Percentiles rank a stretch among this genome's conserved stretches.
These are phyloP conservation scores for Aurelia coerulea DNA, from an alignment of 30 jellyfish, hydroid and myxozoan genomes.

Conservation along the genomic window DNA sequence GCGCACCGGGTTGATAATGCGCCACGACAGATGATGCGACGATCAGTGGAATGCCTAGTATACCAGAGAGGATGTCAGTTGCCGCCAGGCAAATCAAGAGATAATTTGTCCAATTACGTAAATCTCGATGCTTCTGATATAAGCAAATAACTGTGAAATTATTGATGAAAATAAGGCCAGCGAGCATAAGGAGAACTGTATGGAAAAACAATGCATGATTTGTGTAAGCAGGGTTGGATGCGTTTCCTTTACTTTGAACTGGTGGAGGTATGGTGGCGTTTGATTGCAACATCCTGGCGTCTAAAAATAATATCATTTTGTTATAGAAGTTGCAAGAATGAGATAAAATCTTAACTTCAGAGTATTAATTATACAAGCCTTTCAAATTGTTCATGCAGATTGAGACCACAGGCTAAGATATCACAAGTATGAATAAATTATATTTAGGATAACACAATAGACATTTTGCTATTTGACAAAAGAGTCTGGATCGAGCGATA, in stretches of 20 bases:
- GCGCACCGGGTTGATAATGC: not conserved
- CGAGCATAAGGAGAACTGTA: conserved; percentile 18
- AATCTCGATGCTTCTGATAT: conserved; percentile 19
- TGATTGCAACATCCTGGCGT: not conserved
- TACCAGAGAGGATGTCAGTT: conserved; percentile 55
- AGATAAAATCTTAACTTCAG: not conserved
- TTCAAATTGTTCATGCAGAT: not conserved
- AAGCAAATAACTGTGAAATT: conserved; percentile 22
- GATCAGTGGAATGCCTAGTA: conserved; percentile 41
- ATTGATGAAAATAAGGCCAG: conserved; percentile 33
- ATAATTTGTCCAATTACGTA: conserved; percentile 38
- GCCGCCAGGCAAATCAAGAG: conserved; percentile 48
- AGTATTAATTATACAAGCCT: not conserved
- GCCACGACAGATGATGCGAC: conserved; percentile 38
- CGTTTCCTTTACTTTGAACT: not conserved
- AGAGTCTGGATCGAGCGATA: no score
- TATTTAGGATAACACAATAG: no score
- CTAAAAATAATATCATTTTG: not conserved
- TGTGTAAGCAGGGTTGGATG: not conserved
- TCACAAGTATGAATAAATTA: not conserved
- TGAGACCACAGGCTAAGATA: not conserved
- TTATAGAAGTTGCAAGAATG: not conserved
- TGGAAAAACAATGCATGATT: conserved; percentile 38
- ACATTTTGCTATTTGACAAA: no score
- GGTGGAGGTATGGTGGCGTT: conserved; percentile 3